These are phyloP conservation scores for Cydia pomonella DNA, from an alignment of 1,140 invertebrate genomes.

Conservation along the genomic window DNA sequence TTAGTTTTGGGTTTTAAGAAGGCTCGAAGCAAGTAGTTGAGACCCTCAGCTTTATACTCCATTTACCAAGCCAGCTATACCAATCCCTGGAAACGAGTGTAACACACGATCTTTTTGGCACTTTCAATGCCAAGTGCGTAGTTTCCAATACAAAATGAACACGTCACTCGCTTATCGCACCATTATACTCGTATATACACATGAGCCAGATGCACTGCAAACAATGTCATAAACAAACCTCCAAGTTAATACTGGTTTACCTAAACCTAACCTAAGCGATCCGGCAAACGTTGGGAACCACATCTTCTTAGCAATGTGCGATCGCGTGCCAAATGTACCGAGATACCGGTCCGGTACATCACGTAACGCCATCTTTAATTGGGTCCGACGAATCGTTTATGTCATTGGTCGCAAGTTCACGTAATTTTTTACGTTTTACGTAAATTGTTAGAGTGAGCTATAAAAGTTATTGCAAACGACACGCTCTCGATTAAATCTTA, in stretches of 20 bases:
- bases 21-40: too few relatives aligned
- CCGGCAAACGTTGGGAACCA: background rate
- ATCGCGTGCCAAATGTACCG: slow-evolving; percentile 49
- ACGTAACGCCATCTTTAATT: slow-evolving; percentile 48
- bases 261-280: background rate
- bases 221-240: too few relatives aligned
- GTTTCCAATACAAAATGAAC: too few relatives aligned
- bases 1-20: too few relatives aligned
- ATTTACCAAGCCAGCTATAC: too few relatives aligned
- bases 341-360: slow-evolving; percentile 41
- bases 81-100: too few relatives aligned
- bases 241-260: background rate
- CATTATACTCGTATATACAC: too few relatives aligned
- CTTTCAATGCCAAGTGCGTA: too few relatives aligned
- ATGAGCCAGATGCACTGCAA: too few relatives aligned
- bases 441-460: background rate
- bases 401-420: slow-evolving; percentile 45
- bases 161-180: too few relatives aligned
- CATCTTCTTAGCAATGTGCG: slow-evolving; percentile 35
- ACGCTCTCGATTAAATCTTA: background rate
- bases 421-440: slow-evolving; percentile 32
- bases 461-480: background rate
- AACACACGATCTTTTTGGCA: too few relatives aligned
- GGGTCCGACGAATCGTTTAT: slow-evolving; percentile 51
- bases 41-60: too few relatives aligned